phyloP scores from a whole-genome alignment of 2,888 invertebrate genomes.

The Lochmaea crataegi region DNA sequence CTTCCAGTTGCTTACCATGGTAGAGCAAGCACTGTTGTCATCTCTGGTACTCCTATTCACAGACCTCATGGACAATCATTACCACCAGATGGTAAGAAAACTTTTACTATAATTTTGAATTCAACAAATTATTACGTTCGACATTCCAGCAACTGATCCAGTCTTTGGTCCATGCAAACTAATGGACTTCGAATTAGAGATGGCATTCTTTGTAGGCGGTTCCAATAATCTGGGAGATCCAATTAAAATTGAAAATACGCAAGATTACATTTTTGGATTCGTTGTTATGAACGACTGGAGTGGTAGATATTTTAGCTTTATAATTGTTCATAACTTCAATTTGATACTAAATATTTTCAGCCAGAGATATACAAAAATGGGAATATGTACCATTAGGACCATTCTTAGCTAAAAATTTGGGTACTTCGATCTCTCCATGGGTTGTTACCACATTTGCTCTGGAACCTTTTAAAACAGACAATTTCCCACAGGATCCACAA shows the following conservation, averaged over 20 bases:
- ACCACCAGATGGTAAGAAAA: conserved; percentile 78
- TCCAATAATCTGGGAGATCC: conserved; percentile 85
- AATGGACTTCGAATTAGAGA: conserved; percentile 97
- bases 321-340: background rate
- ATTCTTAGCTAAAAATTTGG: conserved; percentile 95
- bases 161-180: conserved; percentile 86
- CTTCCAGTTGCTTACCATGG: conserved; percentile 99
- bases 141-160: conserved; percentile 74
- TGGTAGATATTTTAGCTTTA: conserved; percentile 68
- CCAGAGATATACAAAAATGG: conserved; percentile 99
- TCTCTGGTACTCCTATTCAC: conserved; percentile 92
- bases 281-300: conserved; percentile 99
- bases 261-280: conserved; percentile 95
- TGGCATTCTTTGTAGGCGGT: conserved; percentile 96
- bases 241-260: conserved; percentile 82
- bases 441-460: conserved; percentile 94
- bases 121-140: background rate
- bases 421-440: conserved; percentile 98
- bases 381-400: conserved; percentile 98
- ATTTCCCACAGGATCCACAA: conserved; percentile 84
- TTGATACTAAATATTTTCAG: conserved; percentile 67
- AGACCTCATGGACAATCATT: conserved; percentile 93
- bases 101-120: background rate
- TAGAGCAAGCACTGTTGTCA: conserved; percentile 92
- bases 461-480: conserved; percentile 84